A percentile compares a stretch with the other conserved stretches of the same genome.
Conservation (phyloP, 2,888 invertebrate genomes). For the Agrotis segetum region DNA sequence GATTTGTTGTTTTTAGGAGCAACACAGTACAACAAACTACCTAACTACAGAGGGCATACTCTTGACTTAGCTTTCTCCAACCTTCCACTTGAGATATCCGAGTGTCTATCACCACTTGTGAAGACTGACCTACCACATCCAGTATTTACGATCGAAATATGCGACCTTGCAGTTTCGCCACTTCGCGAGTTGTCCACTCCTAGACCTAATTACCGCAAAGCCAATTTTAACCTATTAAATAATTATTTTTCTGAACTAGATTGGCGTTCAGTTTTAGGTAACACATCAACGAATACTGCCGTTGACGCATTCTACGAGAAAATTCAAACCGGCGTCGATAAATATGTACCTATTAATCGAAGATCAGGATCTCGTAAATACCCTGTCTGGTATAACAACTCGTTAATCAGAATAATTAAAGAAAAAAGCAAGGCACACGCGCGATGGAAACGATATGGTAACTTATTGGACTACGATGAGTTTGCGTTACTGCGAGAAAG, state of each 20-base stretch:
- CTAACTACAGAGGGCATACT: not conserved
- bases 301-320: not conserved
- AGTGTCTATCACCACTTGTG: not conserved
- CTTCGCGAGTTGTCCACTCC: slow-evolving; percentile 2
- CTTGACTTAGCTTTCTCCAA: not conserved
- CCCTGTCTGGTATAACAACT: not conserved
- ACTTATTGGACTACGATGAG: not conserved
- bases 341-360: not conserved
- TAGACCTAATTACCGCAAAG: slow-evolving; percentile 2
- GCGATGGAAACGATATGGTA: not conserved
- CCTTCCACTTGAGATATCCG: not conserved
- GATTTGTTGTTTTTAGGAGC: not conserved
- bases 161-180: not conserved
- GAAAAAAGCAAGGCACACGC: slow-evolving; percentile 7
- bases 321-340: not conserved
- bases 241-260: not conserved
- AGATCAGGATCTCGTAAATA: slow-evolving; percentile 5
- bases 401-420: slow-evolving; percentile 9
- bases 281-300: not conserved
- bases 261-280: not conserved
- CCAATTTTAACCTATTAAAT: not conserved
- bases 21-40: not conserved
- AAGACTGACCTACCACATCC: not conserved
- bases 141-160: not conserved
- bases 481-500: not conserved